Conservation (phyloP, 92 coral and sea anemone species). For the Parazoanthus darwini region DNA sequence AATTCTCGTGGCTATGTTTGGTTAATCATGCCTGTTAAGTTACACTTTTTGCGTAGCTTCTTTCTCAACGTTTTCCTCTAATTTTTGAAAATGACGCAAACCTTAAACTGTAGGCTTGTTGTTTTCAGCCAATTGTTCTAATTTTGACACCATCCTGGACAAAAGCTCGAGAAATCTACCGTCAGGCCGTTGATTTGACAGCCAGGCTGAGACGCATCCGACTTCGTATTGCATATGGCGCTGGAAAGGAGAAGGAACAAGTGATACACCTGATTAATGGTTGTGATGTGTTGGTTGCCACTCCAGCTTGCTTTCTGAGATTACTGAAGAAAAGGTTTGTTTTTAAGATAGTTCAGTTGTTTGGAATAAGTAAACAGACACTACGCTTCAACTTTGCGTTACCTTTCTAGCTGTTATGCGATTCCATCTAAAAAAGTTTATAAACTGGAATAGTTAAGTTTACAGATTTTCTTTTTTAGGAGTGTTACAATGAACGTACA, state of each 20-base stretch:
- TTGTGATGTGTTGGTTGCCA: conserved; percentile 89
- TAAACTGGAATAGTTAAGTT: too few relatives aligned
- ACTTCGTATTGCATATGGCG: conserved; percentile 72
- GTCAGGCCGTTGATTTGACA: conserved; percentile 56
- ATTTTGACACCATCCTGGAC: conserved; percentile 74
- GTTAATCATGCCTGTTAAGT: too few relatives aligned
- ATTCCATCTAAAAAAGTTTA: too few relatives aligned
- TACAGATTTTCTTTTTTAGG: too few relatives aligned
- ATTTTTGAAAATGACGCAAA: neutral
- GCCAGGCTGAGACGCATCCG: conserved; percentile 60
- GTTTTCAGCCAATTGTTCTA: conserved; percentile 75
- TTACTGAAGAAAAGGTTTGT: conserved; percentile 65
- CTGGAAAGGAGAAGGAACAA: conserved; percentile 87
- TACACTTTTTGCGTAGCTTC: too few relatives aligned
- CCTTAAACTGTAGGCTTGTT: neutral
- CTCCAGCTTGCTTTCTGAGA: conserved; percentile 88
- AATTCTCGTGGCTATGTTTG: too few relatives aligned
- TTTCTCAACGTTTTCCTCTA: neutral
- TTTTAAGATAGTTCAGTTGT: neutral
- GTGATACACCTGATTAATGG: conserved; percentile 80
- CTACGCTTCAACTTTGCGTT: neutral
- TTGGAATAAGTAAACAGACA: neutral
- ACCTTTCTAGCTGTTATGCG: too few relatives aligned
- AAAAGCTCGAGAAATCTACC: conserved; percentile 62
- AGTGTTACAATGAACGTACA: too few relatives aligned